Percentiles rank a stretch among this genome's conserved stretches.
phyloP scores from a whole-genome alignment of 2,797 vertebrate genomes.

The Sphenopsis melanotis region DNA sequence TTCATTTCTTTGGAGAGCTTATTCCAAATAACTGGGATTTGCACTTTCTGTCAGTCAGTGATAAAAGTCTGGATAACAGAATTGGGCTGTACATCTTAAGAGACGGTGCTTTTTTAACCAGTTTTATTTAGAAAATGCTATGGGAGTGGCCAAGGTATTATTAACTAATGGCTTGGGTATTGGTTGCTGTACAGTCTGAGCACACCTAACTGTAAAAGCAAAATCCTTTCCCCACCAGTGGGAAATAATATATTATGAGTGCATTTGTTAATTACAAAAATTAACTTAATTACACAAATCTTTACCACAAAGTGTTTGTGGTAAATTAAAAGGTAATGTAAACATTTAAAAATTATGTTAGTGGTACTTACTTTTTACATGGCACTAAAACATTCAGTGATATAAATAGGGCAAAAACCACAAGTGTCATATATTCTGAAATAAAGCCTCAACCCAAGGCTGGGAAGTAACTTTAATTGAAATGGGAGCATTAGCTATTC shows the following conservation, averaged over 20 bases:
- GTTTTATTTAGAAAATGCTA: constrained; percentile 14
- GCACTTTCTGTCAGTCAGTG: not conserved
- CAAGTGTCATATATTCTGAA: not conserved
- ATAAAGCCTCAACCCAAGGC: not conserved
- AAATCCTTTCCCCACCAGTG: not conserved
- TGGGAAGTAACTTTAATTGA: not conserved
- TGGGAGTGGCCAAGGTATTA: not conserved
- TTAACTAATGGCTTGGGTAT: not conserved
- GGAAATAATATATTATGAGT: not conserved
- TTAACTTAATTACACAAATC: not conserved
- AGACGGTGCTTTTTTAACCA: not conserved
- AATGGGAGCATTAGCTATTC: not conserved
- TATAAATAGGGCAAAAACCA: not conserved
- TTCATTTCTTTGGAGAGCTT: not conserved
- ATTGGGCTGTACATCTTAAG: not conserved
- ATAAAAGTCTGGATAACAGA: not conserved
- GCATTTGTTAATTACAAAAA: constrained; percentile 10
- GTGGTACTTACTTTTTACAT: not conserved
- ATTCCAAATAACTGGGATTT: not conserved
- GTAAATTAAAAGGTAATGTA: constrained; percentile 13
- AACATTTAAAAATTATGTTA: not conserved
- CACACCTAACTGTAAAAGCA: not conserved
- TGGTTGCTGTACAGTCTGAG: not conserved
- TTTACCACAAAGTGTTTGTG: not conserved
- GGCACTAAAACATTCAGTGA: not conserved